Conservation (phyloP, 2,888 invertebrate genomes). For the Sclerodermus sp. region DNA sequence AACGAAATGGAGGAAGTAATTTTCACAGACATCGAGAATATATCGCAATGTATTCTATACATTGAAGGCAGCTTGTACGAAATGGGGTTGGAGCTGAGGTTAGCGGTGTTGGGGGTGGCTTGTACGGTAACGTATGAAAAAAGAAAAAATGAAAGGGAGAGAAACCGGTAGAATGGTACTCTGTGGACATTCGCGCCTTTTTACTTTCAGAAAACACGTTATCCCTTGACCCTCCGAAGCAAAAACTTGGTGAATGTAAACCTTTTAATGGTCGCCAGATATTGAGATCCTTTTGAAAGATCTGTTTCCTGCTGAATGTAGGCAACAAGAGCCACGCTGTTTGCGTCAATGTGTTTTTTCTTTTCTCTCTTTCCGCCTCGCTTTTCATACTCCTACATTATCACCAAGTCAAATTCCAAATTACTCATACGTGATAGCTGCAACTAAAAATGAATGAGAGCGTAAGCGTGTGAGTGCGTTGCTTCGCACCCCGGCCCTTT, state of each 20-base stretch:
- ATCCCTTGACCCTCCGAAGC: conserved; percentile 38
- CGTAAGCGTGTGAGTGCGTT: no score
- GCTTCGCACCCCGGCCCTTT: not conserved
- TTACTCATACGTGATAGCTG: no score
- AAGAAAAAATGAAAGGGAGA: conserved; percentile 2
- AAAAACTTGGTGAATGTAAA: conserved; percentile 30
- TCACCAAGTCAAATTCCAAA: no score
- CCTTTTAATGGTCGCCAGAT: conserved; percentile 42
- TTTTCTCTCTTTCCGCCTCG: no score
- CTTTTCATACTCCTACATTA: no score
- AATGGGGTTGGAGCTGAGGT: no score
- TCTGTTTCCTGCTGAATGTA: conserved; percentile 12
- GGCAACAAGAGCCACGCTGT: conserved; percentile 19
- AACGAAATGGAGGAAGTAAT: no score
- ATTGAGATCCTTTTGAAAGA: conserved; percentile 34
- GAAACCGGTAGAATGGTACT: conserved; percentile 25
- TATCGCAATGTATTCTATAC: no score
- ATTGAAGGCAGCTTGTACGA: no score
- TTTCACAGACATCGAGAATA: no score
- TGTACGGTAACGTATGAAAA: not conserved
- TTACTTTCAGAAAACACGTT: conserved; percentile 27
- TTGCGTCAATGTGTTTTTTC: no score
- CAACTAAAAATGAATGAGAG: no score
- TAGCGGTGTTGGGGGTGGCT: not conserved
- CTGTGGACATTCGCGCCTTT: conserved; percentile 36